Base-by-base conservation (phyloP, 2,113 vertebrate genomes). In the Stigmatopora nigra region DNA sequence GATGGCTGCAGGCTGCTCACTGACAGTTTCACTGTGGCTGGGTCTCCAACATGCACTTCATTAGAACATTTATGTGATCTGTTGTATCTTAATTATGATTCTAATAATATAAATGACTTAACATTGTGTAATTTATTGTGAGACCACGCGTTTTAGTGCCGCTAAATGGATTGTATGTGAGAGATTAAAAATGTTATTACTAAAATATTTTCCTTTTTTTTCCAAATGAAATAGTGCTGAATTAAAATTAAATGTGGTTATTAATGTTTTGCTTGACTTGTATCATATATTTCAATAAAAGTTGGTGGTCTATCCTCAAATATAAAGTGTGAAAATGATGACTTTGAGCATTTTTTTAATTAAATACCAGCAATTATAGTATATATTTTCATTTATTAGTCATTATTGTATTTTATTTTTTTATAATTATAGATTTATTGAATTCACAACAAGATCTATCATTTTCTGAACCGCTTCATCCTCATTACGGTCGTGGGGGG, bases 1-100 rank as follows among this genome's bases (percentile, higher is more conserved):
- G 48, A 69, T n/a, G 15, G 58, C 73, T 67, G 56, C 17, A 49
- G 69, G 63, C 61, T 52, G 52, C 51, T 4, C 56, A 10, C 66
- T 57, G 19, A 19, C 22, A 60, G 56, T 79, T 73, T 80, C 44
- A 67, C 25, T 38, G 52, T 76, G 59, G 67, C 25, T 41, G 15
- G 36, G 71, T 4, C 56, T 31, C 44, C 41, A 41, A 10, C 38
- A 10, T 16, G 8, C 19, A 48, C 9, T 13, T 53, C 45, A 22
- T 56, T 13, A 13, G 22, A 11, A 7, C 58, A 44, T 59, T 60
- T 62, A 12, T 69, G n/a, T 52, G 7, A 31, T 68, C 52, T 58
- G 35, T 72, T 71, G 51, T 47, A 35, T 45, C 64, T 69, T 57
- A 68, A 61, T 20, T 48, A 65, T 71, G 47, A 73, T 5, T 70